Percentiles rank a stretch among this genome's conserved stretches.
phyloP scores from a whole-genome alignment of 2,113 vertebrate species.

The Pelecanoides urinatrix region DNA sequence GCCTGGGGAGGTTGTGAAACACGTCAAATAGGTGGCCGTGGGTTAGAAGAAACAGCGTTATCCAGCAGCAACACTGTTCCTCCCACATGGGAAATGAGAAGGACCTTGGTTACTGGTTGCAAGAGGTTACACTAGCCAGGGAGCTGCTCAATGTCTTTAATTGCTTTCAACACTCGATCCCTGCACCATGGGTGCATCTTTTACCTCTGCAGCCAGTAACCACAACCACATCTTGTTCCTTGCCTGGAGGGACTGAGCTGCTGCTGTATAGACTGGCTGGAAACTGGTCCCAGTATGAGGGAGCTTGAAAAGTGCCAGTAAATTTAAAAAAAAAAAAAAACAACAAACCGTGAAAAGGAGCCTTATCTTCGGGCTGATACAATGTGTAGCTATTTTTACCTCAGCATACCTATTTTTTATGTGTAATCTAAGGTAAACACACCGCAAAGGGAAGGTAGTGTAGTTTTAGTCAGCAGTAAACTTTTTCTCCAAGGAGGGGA shows the following conservation, averaged over 20 bases:
- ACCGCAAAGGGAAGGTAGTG: neutral
- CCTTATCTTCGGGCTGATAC: neutral
- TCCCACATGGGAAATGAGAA: neutral
- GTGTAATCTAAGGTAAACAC: conserved; percentile 20
- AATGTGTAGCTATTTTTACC: conserved; percentile 7
- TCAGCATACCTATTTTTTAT: neutral
- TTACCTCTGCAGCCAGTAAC: neutral
- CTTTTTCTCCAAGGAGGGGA: neutral
- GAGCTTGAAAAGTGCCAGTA: neutral
- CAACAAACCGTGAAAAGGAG: neutral
- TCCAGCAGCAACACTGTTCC: neutral
- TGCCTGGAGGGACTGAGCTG: neutral
- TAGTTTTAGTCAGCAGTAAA: neutral
- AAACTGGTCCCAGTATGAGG: neutral
- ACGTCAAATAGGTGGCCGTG: neutral
- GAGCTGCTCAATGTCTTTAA: neutral
- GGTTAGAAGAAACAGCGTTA: neutral
- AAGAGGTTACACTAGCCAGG: neutral
- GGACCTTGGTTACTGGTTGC: neutral
- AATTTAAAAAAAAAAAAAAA: neutral
- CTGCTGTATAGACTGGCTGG: neutral
- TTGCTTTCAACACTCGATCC: neutral
- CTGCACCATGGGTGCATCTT: neutral
- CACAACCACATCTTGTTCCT: neutral
- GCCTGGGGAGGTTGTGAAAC: neutral